Evolutionary conservation across 2,888 invertebrate species (phyloP), one percentile per base, ranked within the genome.

Genomic region (Sphaerophoria taeniata): DNA sequence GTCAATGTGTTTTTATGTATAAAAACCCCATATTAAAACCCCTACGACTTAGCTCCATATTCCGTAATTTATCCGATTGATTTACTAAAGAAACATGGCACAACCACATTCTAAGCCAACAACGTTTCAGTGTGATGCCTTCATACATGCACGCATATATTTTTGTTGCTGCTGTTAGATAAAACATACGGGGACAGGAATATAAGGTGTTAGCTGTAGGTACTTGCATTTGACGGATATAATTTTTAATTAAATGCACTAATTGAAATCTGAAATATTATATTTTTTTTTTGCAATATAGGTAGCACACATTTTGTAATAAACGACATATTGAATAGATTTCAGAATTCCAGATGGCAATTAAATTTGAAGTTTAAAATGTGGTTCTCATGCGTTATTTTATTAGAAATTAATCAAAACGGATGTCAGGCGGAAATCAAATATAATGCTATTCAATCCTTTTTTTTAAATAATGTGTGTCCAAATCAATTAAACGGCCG

Each of bases 31-130:
- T 9, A 51, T 11, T 7, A 3, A 39, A 9, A 11, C 49, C 31
- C 43, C 33, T 9, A 24, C 51, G 9, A 9, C 9, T 36, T 55
- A 6, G 11, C 12, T 3, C 9, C 12, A 36, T 36, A 12, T 60
- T 67, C 16, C 1, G 47, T 79, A 73, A 73, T 73, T 79, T 69
- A 73, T 55, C 73, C 47, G 45, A 61, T 79, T 72, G 67, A 79
- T 79, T 79, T 69, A 53, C 39, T 24, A 65, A 65, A 33, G 16
- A 11, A 51, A 33, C 24, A 24, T 24, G 24, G 24, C 53, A 45
- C 39, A 61, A n/a, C n/a, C n/a, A n/a, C n/a, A n/a, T n/a, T n/a
- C n/a, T n/a, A n/a, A 63, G 12, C 55, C 47, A 33, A 49, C 45
- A 34, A 4, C 43, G 31, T 14, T 9, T 12, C 39, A 34, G 49